A percentile compares a stretch with the other conserved stretches of the same genome.
phyloP scores from a whole-genome alignment of 2,113 vertebrate species.

The Arothron firmamentum region DNA sequence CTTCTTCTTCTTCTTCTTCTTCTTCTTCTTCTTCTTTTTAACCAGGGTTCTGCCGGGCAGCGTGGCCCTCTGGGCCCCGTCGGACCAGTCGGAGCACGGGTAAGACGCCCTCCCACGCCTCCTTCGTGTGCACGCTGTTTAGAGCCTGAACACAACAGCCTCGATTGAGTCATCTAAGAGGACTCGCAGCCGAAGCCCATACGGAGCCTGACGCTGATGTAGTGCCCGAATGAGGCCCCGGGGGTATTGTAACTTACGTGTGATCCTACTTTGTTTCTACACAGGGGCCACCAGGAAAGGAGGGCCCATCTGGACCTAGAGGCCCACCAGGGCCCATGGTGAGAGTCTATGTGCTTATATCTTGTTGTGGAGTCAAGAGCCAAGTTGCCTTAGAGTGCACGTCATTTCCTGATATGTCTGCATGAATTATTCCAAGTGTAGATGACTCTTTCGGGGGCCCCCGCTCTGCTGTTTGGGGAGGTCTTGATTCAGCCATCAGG shows the following conservation, averaged over 20 bases:
- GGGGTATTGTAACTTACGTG: slow-evolving; percentile 47
- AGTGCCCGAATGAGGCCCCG: slow-evolving; percentile 38
- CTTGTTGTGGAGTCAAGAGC: slow-evolving; percentile 21
- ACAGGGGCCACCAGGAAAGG: slow-evolving; percentile 94
- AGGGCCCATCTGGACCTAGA: slow-evolving; percentile 91
- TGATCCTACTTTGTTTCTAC: slow-evolving; percentile 62
- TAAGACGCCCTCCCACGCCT: slow-evolving; percentile 66
- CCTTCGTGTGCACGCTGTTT: slow-evolving; percentile 14
- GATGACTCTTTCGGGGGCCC: slow-evolving; percentile 15
- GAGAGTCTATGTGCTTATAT: slow-evolving; percentile 63
- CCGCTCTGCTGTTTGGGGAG: slow-evolving; percentile 45
- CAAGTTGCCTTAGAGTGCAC: slow-evolving; percentile 21
- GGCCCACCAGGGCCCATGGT: slow-evolving; percentile 91
- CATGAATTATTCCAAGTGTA: slow-evolving; percentile 37
- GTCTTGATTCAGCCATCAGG: slow-evolving; percentile 51
- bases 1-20: slow-evolving; percentile 20
- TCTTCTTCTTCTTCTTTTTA: slow-evolving; percentile 20
- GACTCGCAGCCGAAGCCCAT: slow-evolving; percentile 22
- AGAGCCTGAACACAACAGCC: slow-evolving; percentile 18
- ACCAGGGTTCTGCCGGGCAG: slow-evolving; percentile 84
- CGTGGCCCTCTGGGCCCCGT: slow-evolving; percentile 85
- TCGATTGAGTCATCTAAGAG: slow-evolving; percentile 15
- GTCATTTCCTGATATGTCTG: slow-evolving; percentile 43
- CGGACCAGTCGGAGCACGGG: slow-evolving; percentile 88
- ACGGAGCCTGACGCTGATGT: slow-evolving; percentile 48